A percentile compares a stretch with the other conserved stretches of the same genome.
phyloP scores from a whole-genome alignment of 2,888 invertebrate species.

The Willowsia nigromaculata region DNA sequence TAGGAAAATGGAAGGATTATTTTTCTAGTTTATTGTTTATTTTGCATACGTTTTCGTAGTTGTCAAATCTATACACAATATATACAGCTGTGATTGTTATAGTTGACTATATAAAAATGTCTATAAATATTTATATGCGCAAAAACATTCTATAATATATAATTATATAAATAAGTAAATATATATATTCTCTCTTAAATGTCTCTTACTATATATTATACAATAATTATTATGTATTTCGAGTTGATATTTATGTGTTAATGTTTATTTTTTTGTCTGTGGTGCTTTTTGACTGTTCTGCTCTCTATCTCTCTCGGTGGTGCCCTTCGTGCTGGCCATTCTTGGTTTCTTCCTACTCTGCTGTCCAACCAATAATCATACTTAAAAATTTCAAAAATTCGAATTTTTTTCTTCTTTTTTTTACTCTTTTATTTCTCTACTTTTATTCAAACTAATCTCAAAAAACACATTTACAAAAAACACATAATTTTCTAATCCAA shows the following conservation, averaged over 20 bases:
- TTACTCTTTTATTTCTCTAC: background rate
- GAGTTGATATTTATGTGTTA: slow-evolving; percentile 76
- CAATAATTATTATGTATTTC: slow-evolving; percentile 47
- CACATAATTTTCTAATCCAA: too few species aligned
- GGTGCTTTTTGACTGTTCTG: slow-evolving; percentile 79
- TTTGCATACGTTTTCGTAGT: slow-evolving; percentile 18
- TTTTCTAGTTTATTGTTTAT: background rate
- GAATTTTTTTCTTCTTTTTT: background rate
- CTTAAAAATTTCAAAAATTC: background rate
- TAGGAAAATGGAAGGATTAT: too few species aligned
- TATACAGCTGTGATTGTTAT: slow-evolving; percentile 2
- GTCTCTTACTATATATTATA: slow-evolving; percentile 50
- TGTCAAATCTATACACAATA: background rate
- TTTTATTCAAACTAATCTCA: background rate
- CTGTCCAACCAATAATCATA: slow-evolving; percentile 66
- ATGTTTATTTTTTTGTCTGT: slow-evolving; percentile 76
- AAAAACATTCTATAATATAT: background rate
- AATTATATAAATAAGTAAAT: background rate
- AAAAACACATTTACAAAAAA: background rate
- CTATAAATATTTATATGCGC: slow-evolving; percentile 20
- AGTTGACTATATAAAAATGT: background rate
- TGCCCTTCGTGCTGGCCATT: slow-evolving; percentile 79
- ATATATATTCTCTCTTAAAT: slow-evolving; percentile 46
- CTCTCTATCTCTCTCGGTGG: slow-evolving; percentile 79
- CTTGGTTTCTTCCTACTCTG: slow-evolving; percentile 78